A percentile compares a stretch with the other conserved stretches of the same genome.
Conservation (phyloP, 1,140 invertebrate genomes). For the Agrilus planipennis region DNA sequence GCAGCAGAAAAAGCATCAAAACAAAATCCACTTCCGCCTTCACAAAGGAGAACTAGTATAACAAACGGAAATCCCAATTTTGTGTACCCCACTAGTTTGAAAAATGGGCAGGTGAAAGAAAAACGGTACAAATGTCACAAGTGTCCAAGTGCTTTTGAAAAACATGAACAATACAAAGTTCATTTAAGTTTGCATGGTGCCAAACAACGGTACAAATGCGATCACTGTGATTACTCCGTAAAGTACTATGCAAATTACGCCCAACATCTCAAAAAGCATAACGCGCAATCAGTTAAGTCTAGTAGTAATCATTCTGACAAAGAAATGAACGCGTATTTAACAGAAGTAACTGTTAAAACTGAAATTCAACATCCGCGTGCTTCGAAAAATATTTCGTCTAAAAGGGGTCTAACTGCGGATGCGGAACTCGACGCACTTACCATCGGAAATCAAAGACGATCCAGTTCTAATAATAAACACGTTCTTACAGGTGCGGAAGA, state of each 20-base stretch:
- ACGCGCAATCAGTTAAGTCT: slow-evolving; percentile 46
- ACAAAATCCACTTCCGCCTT: slow-evolving; percentile 19
- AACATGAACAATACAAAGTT: slow-evolving; percentile 71
- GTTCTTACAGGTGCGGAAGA: slow-evolving; percentile 35
- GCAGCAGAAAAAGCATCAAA: background rate
- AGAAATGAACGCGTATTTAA: slow-evolving; percentile 38
- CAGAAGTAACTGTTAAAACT: slow-evolving; percentile 26
- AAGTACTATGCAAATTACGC: slow-evolving; percentile 74
- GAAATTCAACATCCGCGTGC: background rate
- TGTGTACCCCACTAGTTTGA: slow-evolving; percentile 60
- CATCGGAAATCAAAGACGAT: slow-evolving; percentile 28
- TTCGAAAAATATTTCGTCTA: slow-evolving; percentile 31
- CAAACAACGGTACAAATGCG: slow-evolving; percentile 70
- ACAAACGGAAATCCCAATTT: slow-evolving; percentile 63
- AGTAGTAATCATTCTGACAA: slow-evolving; percentile 31
- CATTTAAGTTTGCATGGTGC: slow-evolving; percentile 75
- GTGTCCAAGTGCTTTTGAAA: slow-evolving; percentile 81
- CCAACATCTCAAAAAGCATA: slow-evolving; percentile 68
- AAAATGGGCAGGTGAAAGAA: slow-evolving; percentile 61
- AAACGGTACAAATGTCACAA: slow-evolving; percentile 74
- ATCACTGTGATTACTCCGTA: slow-evolving; percentile 79
- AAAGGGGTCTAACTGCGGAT: slow-evolving; percentile 23
- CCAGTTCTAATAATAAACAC: slow-evolving; percentile 32
- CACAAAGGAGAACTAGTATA: slow-evolving; percentile 52
- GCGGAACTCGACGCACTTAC: slow-evolving; percentile 42